A percentile compares a stretch with the other conserved stretches of the same genome.
Conservation (phyloP, 2,888 invertebrate species). For the Pollenia labialis region DNA sequence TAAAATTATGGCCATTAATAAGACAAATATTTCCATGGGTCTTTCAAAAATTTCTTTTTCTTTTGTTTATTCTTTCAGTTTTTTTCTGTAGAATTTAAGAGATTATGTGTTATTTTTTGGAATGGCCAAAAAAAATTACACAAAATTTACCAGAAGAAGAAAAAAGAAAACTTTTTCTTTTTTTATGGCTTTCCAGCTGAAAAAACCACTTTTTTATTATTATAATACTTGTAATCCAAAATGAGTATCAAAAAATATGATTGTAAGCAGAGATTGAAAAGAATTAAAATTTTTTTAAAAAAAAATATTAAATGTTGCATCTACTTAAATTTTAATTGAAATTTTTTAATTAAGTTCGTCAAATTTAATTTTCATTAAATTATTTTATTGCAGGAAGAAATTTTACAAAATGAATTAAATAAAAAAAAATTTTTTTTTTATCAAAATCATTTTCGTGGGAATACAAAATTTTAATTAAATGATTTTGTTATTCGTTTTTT, state of each 20-base stretch:
- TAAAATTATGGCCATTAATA: conserved; percentile 24
- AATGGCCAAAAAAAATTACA: conserved; percentile 41
- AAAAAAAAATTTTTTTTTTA: no score
- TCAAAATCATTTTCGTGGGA: no score
- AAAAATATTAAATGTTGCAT: not conserved
- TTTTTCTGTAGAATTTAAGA: conserved; percentile 28
- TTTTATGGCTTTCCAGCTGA: conserved; percentile 43
- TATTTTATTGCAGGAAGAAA: no score
- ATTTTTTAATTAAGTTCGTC: no score
- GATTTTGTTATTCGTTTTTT: no score
- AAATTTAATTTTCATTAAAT: no score
- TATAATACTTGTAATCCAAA: not conserved
- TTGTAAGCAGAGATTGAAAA: conserved; percentile 16
- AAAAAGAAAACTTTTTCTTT: conserved; percentile 58
- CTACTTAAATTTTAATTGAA: no score
- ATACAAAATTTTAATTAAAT: no score
- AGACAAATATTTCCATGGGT: not conserved
- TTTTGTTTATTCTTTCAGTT: conserved; percentile 13
- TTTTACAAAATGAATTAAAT: no score
- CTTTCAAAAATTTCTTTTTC: conserved; percentile 18
- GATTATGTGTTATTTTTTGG: conserved; percentile 12
- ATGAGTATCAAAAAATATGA: conserved; percentile 19
- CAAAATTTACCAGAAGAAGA: conserved; percentile 10
- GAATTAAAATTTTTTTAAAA: not conserved
- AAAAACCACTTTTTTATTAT: conserved; percentile 29